These are phyloP conservation scores for Mechanitis mazaeus DNA, from an alignment of 2,888 invertebrate species.

Conservation along the genomic window DNA sequence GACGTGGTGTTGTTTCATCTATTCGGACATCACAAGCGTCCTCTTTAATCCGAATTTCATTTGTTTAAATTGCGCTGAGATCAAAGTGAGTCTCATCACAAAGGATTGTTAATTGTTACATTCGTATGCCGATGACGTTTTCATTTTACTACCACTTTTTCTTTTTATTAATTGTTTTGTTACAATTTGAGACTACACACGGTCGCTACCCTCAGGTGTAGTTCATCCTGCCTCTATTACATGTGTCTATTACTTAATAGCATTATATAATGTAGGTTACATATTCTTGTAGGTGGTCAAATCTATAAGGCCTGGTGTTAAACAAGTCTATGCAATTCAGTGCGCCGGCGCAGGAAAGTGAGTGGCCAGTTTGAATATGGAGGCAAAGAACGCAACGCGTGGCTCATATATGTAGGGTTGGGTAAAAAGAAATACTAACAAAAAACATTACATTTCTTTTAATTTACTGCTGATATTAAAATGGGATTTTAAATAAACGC, in stretches of 20 bases:
- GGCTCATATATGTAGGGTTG: slow-evolving; percentile 27
- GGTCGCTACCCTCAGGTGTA: no score
- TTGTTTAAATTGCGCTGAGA: slow-evolving; percentile 51
- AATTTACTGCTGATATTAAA: no score
- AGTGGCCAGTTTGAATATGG: slow-evolving; percentile 62
- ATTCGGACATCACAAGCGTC: slow-evolving; percentile 33
- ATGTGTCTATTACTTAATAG: neutral
- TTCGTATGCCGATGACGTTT: slow-evolving; percentile 32
- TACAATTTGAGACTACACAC: slow-evolving; percentile 6
- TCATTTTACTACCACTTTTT: slow-evolving; percentile 18
- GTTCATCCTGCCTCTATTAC: no score
- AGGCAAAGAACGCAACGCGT: slow-evolving; percentile 46
- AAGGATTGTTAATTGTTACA: slow-evolving; percentile 64
- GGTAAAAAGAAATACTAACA: neutral
- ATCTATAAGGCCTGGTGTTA: slow-evolving; percentile 32
- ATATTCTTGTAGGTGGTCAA: slow-evolving; percentile 13
- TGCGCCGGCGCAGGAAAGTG: slow-evolving; percentile 61
- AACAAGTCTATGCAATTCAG: slow-evolving; percentile 56
- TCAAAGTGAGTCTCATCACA: slow-evolving; percentile 67
- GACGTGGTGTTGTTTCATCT: slow-evolving; percentile 30
- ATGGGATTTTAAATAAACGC: no score
- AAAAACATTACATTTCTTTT: neutral
- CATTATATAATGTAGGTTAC: slow-evolving; percentile 26
- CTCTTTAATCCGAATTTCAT: slow-evolving; percentile 50
- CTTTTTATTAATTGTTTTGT: slow-evolving; percentile 15